Base-by-base conservation (phyloP, 2,797 vertebrate species). In the Pantherophis alleghaniensis region DNA sequence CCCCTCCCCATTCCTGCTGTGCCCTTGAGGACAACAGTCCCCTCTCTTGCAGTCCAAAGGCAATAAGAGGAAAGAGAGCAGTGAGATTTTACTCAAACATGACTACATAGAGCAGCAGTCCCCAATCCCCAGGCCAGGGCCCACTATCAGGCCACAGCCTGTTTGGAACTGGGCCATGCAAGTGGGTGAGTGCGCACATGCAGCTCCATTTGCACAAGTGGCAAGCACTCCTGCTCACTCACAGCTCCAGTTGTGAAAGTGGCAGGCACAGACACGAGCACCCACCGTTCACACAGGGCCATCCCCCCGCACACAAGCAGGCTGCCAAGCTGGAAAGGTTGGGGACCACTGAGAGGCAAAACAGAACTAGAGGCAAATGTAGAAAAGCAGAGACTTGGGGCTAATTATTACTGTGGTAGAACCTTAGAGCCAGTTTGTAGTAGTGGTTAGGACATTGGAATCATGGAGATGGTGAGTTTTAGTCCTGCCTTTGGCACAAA, bases 121-220 rank as follows among this genome's bases (percentile, higher is more conserved):
- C 61, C 1, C 26, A 28, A 63, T 0, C 11, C 11, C 11, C 4
- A 63, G 26, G 26, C 26, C 0, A 1, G 28, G 11, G 26, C 26
- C 1, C 26, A 63, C 26, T 63, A 63, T 9, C 26, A 63, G 26
- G 26, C 61, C 61, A 2, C 0, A 26, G 61, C 61, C 61, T 63
- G 61, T 12, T 63, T 63, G 61, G 26, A 28, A 63, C 11, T 63
- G 61, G 26, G 4, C 61, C 61, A 63, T 1, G 61, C 26, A 63
- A 63, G 26, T 12, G 61, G 61, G 26, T 0, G 0, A 63, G 61
- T 63, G 24, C 0, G 4, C 1, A 10, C 26, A 63, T 28, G 26
- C 11, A 63, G 26, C 26, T 63, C 11, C 61, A 63, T 10, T 63
- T 63, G 61, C 59, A 22, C 2, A 6, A 60, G 6, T 2, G 1